Conservation (phyloP, 1,140 invertebrate genomes). For the Acyrthosiphon pisum region DNA sequence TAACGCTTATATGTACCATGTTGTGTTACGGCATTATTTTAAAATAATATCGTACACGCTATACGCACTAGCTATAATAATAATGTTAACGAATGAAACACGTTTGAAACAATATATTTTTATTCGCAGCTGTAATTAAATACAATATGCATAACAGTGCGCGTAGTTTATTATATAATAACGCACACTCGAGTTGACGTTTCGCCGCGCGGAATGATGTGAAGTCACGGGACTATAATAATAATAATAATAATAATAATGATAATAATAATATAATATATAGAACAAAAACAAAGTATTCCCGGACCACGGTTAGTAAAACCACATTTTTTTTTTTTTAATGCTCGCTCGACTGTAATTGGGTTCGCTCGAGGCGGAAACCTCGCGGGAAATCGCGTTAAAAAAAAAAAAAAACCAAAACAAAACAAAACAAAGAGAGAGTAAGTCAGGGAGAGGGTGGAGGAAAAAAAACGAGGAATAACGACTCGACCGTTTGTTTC, state of each 20-base stretch:
- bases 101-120: conserved; percentile 20
- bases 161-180: background rate
- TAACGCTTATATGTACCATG: background rate
- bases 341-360: conserved; percentile 29
- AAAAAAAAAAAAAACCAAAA: conserved; percentile 26
- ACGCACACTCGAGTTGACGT: conserved; percentile 27
- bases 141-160: background rate
- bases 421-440: background rate
- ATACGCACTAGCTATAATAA: background rate
- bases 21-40: background rate
- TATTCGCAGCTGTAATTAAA: conserved; percentile 5
- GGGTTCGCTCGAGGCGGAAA: conserved; percentile 18
- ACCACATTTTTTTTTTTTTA: conserved; percentile 18
- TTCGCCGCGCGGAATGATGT: background rate
- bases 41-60: background rate
- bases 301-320: conserved; percentile 12
- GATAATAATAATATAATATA: background rate
- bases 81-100: background rate
- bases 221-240: background rate
- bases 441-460: background rate
- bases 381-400: conserved; percentile 28
- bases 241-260: background rate
- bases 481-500: conserved; percentile 30
- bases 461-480: conserved; percentile 12
- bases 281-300: conserved; percentile 19